Evolutionary conservation across 2,113 vertebrate species (phyloP).

Genomic region (Origma solitaria): DNA sequence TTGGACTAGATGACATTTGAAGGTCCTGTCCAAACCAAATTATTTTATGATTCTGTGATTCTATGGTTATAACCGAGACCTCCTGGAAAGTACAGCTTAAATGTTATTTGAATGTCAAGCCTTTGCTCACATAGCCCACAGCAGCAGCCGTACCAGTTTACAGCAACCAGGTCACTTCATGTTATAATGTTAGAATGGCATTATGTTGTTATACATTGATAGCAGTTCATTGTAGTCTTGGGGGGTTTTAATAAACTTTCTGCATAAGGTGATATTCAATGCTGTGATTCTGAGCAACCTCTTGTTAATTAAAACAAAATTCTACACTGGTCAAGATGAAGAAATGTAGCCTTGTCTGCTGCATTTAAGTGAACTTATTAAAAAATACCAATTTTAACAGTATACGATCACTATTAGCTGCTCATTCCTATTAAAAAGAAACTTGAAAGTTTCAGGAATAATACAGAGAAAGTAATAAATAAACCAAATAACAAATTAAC

Average conservation of each 20-base stretch:
- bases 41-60: neutral
- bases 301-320: neutral
- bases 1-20: neutral
- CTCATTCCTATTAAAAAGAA: neutral
- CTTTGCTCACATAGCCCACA: neutral
- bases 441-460: neutral
- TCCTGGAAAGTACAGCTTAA: neutral
- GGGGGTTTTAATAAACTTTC: neutral
- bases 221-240: neutral
- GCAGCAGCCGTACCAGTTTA: neutral
- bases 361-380: neutral
- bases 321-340: neutral
- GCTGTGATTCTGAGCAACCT: neutral
- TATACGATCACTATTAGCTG: neutral
- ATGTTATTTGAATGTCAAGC: neutral
- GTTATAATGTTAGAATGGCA: neutral
- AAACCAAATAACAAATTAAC: neutral
- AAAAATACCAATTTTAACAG: neutral
- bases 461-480: neutral
- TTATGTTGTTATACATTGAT: neutral
- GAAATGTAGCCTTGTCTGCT: neutral
- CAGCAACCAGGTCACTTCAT: neutral
- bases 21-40: neutral
- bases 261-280: neutral
- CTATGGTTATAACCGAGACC: neutral